phyloP scores from a whole-genome alignment of 2,113 vertebrate genomes.

The Plestiodon gilberti region DNA sequence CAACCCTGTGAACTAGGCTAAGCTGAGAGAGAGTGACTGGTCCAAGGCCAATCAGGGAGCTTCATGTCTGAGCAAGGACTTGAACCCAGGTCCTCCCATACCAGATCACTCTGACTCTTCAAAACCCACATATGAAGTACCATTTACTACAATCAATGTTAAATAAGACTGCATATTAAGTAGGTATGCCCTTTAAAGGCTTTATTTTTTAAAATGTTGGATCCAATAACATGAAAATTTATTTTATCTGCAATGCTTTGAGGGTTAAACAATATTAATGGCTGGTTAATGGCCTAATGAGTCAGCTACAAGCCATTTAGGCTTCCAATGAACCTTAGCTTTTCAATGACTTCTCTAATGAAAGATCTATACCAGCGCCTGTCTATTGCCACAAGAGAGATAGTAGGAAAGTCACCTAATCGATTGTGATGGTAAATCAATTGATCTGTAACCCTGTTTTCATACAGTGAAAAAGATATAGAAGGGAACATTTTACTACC shows the following conservation, averaged over 20 bases:
- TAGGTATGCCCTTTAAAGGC: conserved; percentile 59
- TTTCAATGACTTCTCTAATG: conserved; percentile 83
- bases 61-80: neutral
- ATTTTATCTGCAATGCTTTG: conserved; percentile 75
- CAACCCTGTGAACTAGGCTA: neutral
- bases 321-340: conserved; percentile 78
- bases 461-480: conserved; percentile 77
- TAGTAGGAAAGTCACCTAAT: conserved; percentile 77
- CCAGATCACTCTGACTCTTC: conserved; percentile 27
- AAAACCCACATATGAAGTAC: conserved; percentile 60
- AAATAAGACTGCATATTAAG: conserved; percentile 68
- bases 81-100: neutral
- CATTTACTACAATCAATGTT: conserved; percentile 60
- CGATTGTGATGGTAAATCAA: conserved; percentile 85
- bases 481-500: conserved; percentile 73
- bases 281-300: conserved; percentile 82
- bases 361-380: conserved; percentile 82
- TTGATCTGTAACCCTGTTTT: conserved; percentile 83
- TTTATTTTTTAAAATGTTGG: conserved; percentile 19
- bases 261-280: conserved; percentile 82
- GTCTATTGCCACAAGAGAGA: conserved; percentile 81
- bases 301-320: conserved; percentile 78
- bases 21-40: neutral
- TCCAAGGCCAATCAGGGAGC: neutral
- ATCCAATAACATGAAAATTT: conserved; percentile 70